phyloP scores from a whole-genome alignment of 2,888 invertebrate species.

The Andrena haemorrhoa region DNA sequence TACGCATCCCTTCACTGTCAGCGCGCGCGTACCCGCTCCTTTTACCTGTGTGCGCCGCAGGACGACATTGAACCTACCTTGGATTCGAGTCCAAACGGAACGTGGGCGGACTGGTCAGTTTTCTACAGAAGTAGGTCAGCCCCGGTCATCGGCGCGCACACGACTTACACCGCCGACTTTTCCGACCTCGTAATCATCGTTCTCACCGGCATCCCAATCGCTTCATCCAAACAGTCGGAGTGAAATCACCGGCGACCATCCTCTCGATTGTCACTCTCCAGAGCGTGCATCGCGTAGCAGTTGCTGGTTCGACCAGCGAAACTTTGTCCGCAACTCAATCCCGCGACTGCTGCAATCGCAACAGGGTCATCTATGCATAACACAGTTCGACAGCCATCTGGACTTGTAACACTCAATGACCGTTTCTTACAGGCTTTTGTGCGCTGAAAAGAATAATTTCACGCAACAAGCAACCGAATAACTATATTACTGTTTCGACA shows the following conservation, averaged over 20 bases:
- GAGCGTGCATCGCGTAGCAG: too few relatives aligned
- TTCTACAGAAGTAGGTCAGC: slow-evolving; percentile 80
- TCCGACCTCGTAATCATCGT: slow-evolving; percentile 46
- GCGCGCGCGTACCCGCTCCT: slow-evolving; percentile 17
- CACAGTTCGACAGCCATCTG: too few relatives aligned
- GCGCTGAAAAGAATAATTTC: too few relatives aligned
- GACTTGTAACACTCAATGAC: too few relatives aligned
- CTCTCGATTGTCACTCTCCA: too few relatives aligned
- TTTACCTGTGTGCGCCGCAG: slow-evolving; percentile 44
- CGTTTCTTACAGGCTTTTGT: too few relatives aligned
- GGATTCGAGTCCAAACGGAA: slow-evolving; percentile 75
- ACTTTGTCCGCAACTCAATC: too few relatives aligned
- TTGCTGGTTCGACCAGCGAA: too few relatives aligned
- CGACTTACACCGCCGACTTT: slow-evolving; percentile 69
- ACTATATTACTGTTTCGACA: too few relatives aligned
- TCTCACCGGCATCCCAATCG: slow-evolving; percentile 34
- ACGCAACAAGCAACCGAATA: too few relatives aligned
- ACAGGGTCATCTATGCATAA: too few relatives aligned
- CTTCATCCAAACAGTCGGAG: background rate
- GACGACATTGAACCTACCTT: slow-evolving; percentile 83
- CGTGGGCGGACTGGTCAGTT: slow-evolving; percentile 83
- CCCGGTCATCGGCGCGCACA: slow-evolving; percentile 76
- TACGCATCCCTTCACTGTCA: slow-evolving; percentile 17
- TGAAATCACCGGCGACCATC: slow-evolving; percentile 2
- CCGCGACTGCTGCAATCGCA: too few relatives aligned